Evolutionary conservation across 35 echinoderm and acorn worm genomes (phyloP).

Genomic region (Anneissia japonica): DNA sequence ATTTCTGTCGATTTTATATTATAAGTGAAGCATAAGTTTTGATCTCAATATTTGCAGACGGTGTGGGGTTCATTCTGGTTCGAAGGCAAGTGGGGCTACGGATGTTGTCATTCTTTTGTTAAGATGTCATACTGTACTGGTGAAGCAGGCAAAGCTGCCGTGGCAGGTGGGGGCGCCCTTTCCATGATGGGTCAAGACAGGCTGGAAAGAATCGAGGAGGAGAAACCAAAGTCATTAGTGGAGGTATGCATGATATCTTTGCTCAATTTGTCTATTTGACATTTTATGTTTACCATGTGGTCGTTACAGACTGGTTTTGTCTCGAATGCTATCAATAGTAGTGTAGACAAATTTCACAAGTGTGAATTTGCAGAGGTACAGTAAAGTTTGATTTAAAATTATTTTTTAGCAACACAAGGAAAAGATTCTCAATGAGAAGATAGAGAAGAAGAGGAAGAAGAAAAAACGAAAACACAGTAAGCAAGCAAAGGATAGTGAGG

Average conservation of each 20-base stretch:
- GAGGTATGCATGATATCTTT: slow-evolving; percentile 57
- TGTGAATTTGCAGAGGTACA: too few species aligned
- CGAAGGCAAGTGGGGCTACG: slow-evolving; percentile 81
- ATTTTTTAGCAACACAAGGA: slow-evolving; percentile 79
- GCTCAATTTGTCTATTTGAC: background rate
- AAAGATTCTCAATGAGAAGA: slow-evolving; percentile 41
- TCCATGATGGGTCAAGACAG: background rate
- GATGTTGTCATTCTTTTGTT: slow-evolving; percentile 84
- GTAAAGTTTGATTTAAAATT: too few species aligned
- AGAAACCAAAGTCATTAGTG: slow-evolving; percentile 70
- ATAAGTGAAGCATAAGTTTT: background rate
- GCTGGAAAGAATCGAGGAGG: slow-evolving; percentile 30
- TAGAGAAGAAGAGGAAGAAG: slow-evolving; percentile 51
- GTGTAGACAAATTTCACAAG: too few species aligned
- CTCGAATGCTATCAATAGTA: background rate
- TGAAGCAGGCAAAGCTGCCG: slow-evolving; percentile 48
- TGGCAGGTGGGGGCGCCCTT: background rate
- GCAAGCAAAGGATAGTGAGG: slow-evolving; percentile 16
- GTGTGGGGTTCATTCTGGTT: slow-evolving; percentile 96
- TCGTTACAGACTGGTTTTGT: too few species aligned
- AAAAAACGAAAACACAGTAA: slow-evolving; percentile 64
- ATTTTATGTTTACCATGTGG: background rate
- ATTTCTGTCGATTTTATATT: background rate
- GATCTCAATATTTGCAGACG: slow-evolving; percentile 33
- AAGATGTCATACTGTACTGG: slow-evolving; percentile 80